These are phyloP conservation scores for Lasaia peninsularis DNA, from an alignment of 1,140 invertebrate species.

Conservation along the genomic window DNA sequence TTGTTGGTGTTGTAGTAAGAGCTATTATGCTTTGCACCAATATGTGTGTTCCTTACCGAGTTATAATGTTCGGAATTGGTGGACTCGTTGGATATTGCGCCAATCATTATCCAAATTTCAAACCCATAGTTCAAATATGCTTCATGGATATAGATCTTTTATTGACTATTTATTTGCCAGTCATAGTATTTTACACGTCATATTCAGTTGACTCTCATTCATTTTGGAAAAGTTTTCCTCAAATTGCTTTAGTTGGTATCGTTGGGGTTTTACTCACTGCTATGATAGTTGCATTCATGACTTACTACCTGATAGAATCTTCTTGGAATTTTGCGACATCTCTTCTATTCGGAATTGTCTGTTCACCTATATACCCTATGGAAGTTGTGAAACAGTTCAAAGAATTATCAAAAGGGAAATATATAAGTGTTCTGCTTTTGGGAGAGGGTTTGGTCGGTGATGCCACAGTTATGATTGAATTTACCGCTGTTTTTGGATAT, in stretches of 20 bases:
- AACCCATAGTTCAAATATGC: conserved; percentile 50
- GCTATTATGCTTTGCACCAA: conserved; percentile 48
- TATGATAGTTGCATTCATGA: conserved; percentile 52
- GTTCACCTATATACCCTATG: conserved; percentile 59
- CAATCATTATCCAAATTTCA: conserved; percentile 41
- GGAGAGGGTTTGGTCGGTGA: conserved; percentile 64
- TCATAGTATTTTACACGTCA: conserved; percentile 54
- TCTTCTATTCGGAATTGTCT: conserved; percentile 55
- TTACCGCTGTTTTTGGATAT: conserved; percentile 55
- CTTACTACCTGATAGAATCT: conserved; percentile 52
- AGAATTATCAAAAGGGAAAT: conserved; percentile 57
- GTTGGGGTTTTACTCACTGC: conserved; percentile 50
- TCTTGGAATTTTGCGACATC: conserved; percentile 56
- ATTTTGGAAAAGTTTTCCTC: conserved; percentile 56
- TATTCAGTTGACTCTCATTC: conserved; percentile 59
- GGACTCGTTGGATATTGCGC: conserved; percentile 52
- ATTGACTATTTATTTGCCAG: conserved; percentile 45
- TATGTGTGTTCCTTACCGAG: conserved; percentile 50
- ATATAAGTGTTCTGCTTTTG: conserved; percentile 54
- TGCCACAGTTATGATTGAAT: conserved; percentile 61
- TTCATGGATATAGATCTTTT: conserved; percentile 52
- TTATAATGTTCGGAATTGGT: conserved; percentile 57
- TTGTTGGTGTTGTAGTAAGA: conserved; percentile 53
- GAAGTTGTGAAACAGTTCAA: conserved; percentile 57
- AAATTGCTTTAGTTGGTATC: conserved; percentile 56